Percentiles rank a stretch among this genome's conserved stretches.
phyloP scores from a whole-genome alignment of 1,140 invertebrate genomes.

The Chionoecetes opilio region DNA sequence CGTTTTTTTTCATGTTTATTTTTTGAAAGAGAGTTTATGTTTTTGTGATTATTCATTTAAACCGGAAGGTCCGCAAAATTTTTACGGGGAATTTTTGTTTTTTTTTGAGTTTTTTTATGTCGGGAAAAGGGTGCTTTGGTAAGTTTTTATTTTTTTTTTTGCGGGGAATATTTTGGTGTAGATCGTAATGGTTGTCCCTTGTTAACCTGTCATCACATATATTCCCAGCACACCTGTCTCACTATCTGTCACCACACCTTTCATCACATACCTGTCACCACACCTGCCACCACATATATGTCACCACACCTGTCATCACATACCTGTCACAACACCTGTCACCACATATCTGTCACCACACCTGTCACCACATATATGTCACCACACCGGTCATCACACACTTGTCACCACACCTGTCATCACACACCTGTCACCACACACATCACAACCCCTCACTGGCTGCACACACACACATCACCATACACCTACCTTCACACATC shows the following conservation, averaged over 20 bases:
- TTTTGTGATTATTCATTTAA: too few species aligned
- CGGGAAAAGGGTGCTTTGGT: background rate
- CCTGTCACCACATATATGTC: too few species aligned
- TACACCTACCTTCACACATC: background rate
- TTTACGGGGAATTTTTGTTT: background rate
- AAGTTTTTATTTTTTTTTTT: background rate
- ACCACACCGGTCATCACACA: too few species aligned
- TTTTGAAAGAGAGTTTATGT: background rate
- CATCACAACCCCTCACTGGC: background rate
- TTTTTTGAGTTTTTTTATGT: background rate
- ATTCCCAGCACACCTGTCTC: too few species aligned
- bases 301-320: background rate
- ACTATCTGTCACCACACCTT: too few species aligned
- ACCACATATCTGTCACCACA: too few species aligned
- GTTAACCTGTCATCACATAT: too few species aligned
- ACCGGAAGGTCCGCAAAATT: too few species aligned
- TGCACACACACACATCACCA: background rate
- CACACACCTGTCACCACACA: background rate
- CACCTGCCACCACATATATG: too few species aligned
- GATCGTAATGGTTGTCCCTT: background rate
- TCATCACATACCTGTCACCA: too few species aligned
- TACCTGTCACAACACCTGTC: too few species aligned
- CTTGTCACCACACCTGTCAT: too few species aligned
- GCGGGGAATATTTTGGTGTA: background rate
- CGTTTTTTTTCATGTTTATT: background rate